Evolutionary conservation across 2,113 vertebrate genomes (phyloP).

Genomic region (Psammodynastes pulverulentus): DNA sequence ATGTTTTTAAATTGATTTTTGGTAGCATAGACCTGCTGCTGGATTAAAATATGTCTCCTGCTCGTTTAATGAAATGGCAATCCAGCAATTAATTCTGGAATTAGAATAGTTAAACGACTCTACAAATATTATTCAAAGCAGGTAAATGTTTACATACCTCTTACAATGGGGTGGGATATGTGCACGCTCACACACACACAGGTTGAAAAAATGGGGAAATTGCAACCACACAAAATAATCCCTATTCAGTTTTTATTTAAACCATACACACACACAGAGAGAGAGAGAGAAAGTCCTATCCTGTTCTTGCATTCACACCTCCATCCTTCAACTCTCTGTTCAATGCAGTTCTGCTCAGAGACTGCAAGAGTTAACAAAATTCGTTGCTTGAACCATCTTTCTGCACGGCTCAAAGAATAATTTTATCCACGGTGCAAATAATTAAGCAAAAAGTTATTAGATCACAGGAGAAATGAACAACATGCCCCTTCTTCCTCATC

Average conservation of each 20-base stretch:
- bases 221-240: background rate
- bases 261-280: background rate
- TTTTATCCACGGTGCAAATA: constrained; percentile 64
- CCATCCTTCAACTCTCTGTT: constrained; percentile 66
- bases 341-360: constrained; percentile 74
- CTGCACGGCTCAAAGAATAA: constrained; percentile 27
- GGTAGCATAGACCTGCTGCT: background rate
- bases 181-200: background rate
- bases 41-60: background rate
- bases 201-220: background rate
- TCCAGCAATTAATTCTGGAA: background rate
- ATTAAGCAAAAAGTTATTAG: constrained; percentile 76
- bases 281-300: too few relatives aligned
- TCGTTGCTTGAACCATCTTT: constrained; percentile 71
- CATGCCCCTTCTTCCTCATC: constrained; percentile 26
- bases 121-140: background rate
- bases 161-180: background rate
- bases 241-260: background rate
- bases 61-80: background rate
- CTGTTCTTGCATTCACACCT: constrained; percentile 26
- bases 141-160: background rate
- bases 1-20: background rate
- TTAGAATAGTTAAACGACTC: background rate
- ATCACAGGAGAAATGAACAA: constrained; percentile 69
- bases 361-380: constrained; percentile 86